Base-by-base conservation (phyloP, 2,797 vertebrate species). In the Syngnathus rostellatus region DNA sequence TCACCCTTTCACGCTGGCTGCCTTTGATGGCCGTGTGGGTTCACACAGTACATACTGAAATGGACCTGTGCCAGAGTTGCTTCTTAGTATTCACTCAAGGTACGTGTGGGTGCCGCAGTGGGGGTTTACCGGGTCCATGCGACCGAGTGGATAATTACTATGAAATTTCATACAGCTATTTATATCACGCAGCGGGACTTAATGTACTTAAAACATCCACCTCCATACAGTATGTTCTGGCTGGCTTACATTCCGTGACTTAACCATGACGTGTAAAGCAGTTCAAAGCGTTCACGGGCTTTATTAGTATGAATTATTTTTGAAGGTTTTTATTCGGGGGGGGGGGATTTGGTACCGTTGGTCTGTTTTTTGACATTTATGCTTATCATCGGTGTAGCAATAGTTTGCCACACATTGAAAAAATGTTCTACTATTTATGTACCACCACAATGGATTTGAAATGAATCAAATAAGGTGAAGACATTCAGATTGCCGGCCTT, bases 41-140 rank as follows among this genome's bases (percentile, higher is more conserved):
- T 89, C 88, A 88, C 77, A 79, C 85, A 73, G 86, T 88, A 85
- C 88, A 84, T 87, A 84, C 83, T 85, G 86, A 87, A 87, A 84
- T 86, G 87, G 86, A 87, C 88, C 74, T 25, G 71, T 79, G 85
- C 83, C 82, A 89, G 85, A 74, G 78, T 81, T 80, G 85, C 85
- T 88, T 86, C 83, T 87, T 88, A 87, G 88, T 89, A 89, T 88
- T 89, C 88, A 83, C 80, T 85, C 85, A 87, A 85, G 82, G 85
- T 89, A 81, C 86, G 79, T 87, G 82, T 88, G 82, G 85, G 80
- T 83, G 87, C 82, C 77, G 80, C 82, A 87, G 87, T 86, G 86
- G 86, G 86, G 86, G 88, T 87, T 87, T 84, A 89, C 71, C 77
- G 81, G 84, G 84, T 88, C 83, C 82, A 82, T 86, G 83, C 79